phyloP scores from a whole-genome alignment of 2,113 vertebrate genomes.

The Riparia riparia region DNA sequence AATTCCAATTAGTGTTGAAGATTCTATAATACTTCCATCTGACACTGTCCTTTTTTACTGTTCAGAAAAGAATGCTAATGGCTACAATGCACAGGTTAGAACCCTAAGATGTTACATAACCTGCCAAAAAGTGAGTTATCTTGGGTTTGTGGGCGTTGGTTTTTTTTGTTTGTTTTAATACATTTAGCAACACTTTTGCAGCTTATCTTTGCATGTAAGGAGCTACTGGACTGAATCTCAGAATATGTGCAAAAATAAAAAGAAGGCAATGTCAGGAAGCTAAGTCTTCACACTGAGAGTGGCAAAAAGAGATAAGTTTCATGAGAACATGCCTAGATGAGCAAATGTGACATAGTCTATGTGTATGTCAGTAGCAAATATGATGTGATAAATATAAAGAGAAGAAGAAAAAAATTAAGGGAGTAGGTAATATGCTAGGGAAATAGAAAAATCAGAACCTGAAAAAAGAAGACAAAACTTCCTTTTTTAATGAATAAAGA shows the following conservation, averaged over 20 bases:
- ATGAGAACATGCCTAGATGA: background rate
- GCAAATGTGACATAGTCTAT: background rate
- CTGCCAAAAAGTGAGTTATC: background rate
- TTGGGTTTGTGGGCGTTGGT: background rate
- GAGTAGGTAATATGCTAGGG: background rate
- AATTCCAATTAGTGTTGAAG: background rate
- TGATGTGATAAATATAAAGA: background rate
- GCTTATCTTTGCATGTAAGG: background rate
- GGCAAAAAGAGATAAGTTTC: conserved; percentile 2
- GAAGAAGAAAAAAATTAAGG: background rate
- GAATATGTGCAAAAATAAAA: background rate
- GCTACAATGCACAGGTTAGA: background rate
- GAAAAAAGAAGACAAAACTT: background rate
- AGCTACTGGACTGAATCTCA: background rate
- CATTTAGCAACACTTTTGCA: background rate
- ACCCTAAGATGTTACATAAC: background rate
- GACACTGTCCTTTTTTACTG: background rate
- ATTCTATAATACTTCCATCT: background rate
- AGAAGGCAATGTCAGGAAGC: background rate
- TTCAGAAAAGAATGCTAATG: background rate
- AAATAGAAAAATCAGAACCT: background rate
- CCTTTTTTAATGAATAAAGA: background rate
- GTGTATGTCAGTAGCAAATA: background rate
- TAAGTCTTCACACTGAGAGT: background rate
- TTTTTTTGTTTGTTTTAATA: background rate